Conservation (phyloP, 1,140 invertebrate genomes). For the Hyposmocoma kahamanoa region DNA sequence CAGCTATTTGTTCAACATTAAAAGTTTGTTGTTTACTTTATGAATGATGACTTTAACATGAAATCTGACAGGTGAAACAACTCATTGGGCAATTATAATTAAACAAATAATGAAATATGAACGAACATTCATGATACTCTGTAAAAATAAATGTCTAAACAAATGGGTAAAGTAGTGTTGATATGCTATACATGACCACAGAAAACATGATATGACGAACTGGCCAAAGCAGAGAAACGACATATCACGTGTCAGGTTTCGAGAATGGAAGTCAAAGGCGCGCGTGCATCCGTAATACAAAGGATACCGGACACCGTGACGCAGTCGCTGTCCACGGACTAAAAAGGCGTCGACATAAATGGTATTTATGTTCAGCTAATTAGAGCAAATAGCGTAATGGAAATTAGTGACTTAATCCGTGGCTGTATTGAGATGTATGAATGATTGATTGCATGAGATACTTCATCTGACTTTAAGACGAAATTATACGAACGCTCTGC, state of each 20-base stretch:
- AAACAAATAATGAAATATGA: not conserved
- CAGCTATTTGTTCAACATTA: too few relatives aligned
- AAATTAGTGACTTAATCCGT: too few relatives aligned
- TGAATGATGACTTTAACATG: too few relatives aligned
- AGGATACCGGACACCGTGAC: constrained; percentile 43
- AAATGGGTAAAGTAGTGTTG: too few relatives aligned
- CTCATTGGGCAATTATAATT: too few relatives aligned
- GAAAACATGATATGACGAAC: not conserved
- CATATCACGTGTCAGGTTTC: not conserved
- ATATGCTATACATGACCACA: too few relatives aligned
- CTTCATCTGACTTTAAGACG: too few relatives aligned
- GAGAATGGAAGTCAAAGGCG: constrained; percentile 4
- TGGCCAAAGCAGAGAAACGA: not conserved
- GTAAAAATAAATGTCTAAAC: not conserved
- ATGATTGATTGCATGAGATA: too few relatives aligned
- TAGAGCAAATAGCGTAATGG: constrained; percentile 40
- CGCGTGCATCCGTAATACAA: constrained; percentile 29
- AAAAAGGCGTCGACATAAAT: not conserved
- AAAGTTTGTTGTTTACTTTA: too few relatives aligned
- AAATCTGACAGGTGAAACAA: too few relatives aligned
- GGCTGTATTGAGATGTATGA: too few relatives aligned
- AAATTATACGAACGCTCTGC: too few relatives aligned
- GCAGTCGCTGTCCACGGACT: constrained; percentile 10
- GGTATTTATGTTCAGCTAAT: constrained; percentile 7
- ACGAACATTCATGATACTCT: not conserved